phyloP scores from a whole-genome alignment of 2,797 vertebrate species.

The Girardinus metallicus region DNA sequence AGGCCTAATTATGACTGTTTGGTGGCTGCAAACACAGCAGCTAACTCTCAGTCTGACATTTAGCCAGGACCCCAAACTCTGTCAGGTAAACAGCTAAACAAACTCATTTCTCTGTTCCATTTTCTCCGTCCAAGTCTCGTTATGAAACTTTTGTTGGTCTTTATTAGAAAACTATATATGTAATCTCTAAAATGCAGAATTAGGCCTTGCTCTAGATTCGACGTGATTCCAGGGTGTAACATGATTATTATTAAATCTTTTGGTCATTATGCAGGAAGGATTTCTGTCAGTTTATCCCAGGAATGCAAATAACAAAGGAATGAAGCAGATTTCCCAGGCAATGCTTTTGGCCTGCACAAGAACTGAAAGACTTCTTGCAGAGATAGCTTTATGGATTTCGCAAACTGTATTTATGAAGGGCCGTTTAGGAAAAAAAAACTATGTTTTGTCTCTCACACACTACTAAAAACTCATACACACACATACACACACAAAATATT shows the following conservation, averaged over 20 bases:
- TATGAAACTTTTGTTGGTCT: neutral
- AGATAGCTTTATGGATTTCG: conserved; percentile 3
- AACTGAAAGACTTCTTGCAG: conserved; percentile 29
- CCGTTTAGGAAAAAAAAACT: too few species aligned
- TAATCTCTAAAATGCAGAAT: neutral
- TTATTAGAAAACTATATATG: neutral
- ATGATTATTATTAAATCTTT: conserved; percentile 16
- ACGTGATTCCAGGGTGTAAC: conserved; percentile 8
- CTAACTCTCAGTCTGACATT: conserved; percentile 8
- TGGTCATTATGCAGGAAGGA: conserved; percentile 23
- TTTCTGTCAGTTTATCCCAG: conserved; percentile 30
- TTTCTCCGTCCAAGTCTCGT: neutral
- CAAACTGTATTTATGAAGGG: conserved; percentile 1
- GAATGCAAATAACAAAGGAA: conserved; percentile 12
- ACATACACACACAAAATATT: too few species aligned
- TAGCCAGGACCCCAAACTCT: neutral
- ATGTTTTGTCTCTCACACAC: too few species aligned
- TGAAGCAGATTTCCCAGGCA: conserved; percentile 14
- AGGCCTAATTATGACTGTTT: conserved; percentile 2
- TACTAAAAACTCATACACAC: too few species aligned
- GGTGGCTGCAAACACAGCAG: conserved; percentile 9
- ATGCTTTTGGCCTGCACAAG: conserved; percentile 13
- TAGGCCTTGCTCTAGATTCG: neutral
- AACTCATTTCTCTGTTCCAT: neutral
- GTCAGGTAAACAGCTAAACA: neutral